phyloP scores from a whole-genome alignment of 1,140 invertebrate genomes.

The Hestina assimilis region DNA sequence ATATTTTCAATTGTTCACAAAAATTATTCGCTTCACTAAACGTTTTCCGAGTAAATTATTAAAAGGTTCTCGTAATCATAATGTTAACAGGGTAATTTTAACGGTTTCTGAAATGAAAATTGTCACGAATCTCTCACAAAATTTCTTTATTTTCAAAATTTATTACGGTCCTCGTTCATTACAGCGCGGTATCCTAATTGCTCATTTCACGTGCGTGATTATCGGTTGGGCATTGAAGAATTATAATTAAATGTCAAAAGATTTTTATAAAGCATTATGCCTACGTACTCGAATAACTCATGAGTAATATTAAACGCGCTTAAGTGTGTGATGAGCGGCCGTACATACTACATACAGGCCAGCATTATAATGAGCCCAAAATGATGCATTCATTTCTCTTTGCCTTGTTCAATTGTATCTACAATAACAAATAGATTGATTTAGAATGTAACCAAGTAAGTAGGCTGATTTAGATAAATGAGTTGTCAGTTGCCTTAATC shows the following conservation, averaged over 20 bases:
- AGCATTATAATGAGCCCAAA: conserved; percentile 1
- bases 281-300: not conserved
- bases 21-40: no score
- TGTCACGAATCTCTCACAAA: conserved; percentile 8
- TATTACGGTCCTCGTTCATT: conserved; percentile 16
- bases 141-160: conserved; percentile 23
- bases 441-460: conserved; percentile 15
- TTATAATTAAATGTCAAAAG: conserved; percentile 14
- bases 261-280: conserved; percentile 1
- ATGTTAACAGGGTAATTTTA: conserved; percentile 18
- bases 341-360: not conserved
- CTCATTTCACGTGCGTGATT: conserved; percentile 9
- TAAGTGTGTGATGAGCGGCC: conserved; percentile 6
- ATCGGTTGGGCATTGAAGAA: not conserved
- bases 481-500: conserved; percentile 18
- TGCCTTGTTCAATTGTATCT: not conserved
- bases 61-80: not conserved
- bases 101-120: conserved; percentile 10
- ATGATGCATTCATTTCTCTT: conserved; percentile 6
- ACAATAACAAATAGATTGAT: conserved; percentile 17
- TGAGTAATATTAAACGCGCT: conserved; percentile 12
- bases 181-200: conserved; percentile 20
- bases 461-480: conserved; percentile 25
- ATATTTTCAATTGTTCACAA: no score
- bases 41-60: not conserved